phyloP scores from a whole-genome alignment of 1,140 invertebrate genomes.

The Neuroterus valhalla region DNA sequence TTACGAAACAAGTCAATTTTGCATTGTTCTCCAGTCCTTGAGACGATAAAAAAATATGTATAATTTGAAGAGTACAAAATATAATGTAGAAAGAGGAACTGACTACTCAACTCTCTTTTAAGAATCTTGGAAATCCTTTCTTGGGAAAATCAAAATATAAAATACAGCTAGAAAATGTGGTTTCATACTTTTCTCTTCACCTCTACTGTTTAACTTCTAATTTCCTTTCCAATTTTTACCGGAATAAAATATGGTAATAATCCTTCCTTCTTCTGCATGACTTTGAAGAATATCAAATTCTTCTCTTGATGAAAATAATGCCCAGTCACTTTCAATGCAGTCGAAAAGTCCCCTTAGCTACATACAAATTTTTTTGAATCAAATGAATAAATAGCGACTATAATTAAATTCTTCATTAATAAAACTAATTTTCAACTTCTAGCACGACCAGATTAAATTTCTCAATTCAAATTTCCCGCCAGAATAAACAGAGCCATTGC shows the following conservation, averaged over 20 bases:
- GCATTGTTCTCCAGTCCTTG: too few species aligned
- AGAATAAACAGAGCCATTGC: too few species aligned
- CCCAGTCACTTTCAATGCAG: background rate
- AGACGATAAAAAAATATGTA: too few species aligned
- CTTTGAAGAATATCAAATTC: background rate
- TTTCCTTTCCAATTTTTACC: slow-evolving; percentile 12
- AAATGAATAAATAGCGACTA: too few species aligned
- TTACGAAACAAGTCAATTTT: too few species aligned
- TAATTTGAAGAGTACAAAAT: too few species aligned
- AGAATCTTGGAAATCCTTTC: background rate
- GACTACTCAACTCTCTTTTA: too few species aligned
- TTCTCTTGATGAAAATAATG: background rate
- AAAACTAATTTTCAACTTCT: too few species aligned
- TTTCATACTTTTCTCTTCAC: background rate
- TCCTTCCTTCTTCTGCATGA: slow-evolving; percentile 13
- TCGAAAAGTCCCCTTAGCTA: background rate
- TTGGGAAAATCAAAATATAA: background rate
- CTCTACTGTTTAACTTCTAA: slow-evolving; percentile 9
- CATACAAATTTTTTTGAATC: background rate
- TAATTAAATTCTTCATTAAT: too few species aligned
- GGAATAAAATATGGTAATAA: slow-evolving; percentile 3
- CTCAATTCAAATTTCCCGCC: too few species aligned
- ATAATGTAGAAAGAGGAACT: too few species aligned
- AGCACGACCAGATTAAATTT: too few species aligned
- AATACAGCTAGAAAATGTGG: background rate